These are phyloP conservation scores for Arizona elegans DNA, from an alignment of 2,113 vertebrate genomes.

Conservation along the genomic window DNA sequence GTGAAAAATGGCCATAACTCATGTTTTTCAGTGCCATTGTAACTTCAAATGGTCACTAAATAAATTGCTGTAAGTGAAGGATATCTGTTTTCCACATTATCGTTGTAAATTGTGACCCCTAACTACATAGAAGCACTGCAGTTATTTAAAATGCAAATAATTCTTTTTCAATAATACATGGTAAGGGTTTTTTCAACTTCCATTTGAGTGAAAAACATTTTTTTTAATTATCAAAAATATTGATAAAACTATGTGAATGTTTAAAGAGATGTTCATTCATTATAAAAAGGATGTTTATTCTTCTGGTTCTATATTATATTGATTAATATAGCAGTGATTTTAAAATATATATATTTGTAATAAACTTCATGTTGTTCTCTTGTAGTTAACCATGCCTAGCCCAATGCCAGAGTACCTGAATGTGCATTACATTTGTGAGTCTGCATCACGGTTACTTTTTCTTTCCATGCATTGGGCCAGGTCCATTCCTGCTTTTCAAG, in stretches of 20 bases:
- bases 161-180: neutral
- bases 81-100: neutral
- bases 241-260: neutral
- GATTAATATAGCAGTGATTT: neutral
- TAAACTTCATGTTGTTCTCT: slow-evolving; percentile 13
- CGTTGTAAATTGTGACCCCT: neutral
- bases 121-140: neutral
- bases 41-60: neutral
- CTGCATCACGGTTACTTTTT: slow-evolving; percentile 94
- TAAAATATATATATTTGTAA: neutral
- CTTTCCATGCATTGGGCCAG: slow-evolving; percentile 99
- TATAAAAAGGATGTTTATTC: neutral
- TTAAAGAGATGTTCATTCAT: neutral
- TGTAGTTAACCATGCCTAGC: slow-evolving; percentile 95
- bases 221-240: neutral
- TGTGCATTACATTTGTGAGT: slow-evolving; percentile 99
- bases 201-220: neutral
- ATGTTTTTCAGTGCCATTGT: neutral
- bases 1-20: neutral
- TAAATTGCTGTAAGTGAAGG: neutral
- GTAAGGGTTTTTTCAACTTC: neutral
- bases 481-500: slow-evolving; percentile 95
- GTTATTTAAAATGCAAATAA: neutral
- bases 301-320: neutral
- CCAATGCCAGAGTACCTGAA: slow-evolving; percentile 98